Conservation (phyloP, 2,113 vertebrate species). For the Parus major region DNA sequence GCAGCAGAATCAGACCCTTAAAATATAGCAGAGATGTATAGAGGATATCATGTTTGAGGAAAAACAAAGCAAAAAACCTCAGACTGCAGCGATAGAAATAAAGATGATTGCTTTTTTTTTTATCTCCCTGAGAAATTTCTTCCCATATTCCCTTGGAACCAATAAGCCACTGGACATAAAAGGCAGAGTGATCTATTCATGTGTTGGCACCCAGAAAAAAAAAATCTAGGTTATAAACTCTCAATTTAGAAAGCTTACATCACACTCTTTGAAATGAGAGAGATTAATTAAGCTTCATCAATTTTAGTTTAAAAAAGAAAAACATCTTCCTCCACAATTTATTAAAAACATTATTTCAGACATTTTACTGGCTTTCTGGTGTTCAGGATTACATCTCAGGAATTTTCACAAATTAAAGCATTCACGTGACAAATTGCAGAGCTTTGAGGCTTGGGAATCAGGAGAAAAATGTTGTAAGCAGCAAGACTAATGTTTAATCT, state of each 20-base stretch:
- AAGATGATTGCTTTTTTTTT: rapidly evolving
- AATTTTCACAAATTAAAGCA: not conserved
- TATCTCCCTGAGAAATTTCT: not conserved
- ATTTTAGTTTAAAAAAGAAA: not conserved
- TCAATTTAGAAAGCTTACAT: not conserved
- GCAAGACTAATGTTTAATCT: not conserved
- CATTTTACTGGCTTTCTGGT: not conserved
- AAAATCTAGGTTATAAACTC: not conserved
- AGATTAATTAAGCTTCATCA: not conserved
- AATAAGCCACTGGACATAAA: not conserved
- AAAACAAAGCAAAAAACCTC: not conserved
- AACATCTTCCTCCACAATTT: not conserved
- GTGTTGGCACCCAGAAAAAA: not conserved
- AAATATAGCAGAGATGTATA: not conserved
- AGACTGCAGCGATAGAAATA: not conserved
- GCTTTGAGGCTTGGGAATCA: not conserved
- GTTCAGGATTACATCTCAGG: not conserved
- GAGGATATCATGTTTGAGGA: not conserved
- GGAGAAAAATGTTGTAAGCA: not conserved
- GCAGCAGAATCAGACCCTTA: not conserved
- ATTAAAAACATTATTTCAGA: not conserved
- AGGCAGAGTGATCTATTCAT: not conserved
- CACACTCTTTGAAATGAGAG: not conserved
- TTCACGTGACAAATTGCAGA: not conserved
- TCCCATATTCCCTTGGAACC: not conserved